Conservation (phyloP, 1,140 invertebrate genomes). For the Eueides isabella region DNA sequence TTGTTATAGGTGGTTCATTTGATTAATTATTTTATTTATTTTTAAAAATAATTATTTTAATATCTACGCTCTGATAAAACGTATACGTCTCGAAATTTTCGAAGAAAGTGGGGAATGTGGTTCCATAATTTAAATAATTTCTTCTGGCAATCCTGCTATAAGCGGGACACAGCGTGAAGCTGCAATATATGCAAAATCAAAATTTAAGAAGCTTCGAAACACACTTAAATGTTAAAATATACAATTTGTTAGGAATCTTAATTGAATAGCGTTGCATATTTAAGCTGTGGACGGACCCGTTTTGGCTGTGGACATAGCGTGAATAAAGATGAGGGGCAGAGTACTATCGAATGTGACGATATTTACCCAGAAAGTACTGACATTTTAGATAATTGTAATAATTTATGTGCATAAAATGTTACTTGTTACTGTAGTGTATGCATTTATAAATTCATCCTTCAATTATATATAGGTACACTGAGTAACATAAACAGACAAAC, state of each 20-base stretch:
- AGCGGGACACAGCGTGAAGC: background rate
- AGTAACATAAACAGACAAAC: too few species aligned
- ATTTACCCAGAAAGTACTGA: background rate
- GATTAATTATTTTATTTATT: too few species aligned
- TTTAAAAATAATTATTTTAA: too few species aligned
- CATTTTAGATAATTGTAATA: background rate
- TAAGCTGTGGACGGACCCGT: background rate
- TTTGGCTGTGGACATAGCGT: conserved; percentile 25
- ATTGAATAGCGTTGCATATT: conserved; percentile 25
- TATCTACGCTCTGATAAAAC: too few species aligned
- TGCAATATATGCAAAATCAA: background rate
- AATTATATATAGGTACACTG: too few species aligned
- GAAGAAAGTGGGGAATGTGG: too few species aligned
- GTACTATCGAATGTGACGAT: conserved; percentile 7
- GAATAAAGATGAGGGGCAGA: conserved; percentile 39
- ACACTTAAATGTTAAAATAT: conserved; percentile 8
- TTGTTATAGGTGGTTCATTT: too few species aligned
- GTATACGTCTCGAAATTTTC: too few species aligned
- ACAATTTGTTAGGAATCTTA: conserved; percentile 8
- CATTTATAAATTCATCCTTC: too few species aligned
- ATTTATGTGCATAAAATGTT: background rate
- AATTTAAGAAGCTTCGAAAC: background rate
- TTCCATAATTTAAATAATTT: too few species aligned
- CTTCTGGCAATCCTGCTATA: too few species aligned
- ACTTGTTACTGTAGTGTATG: too few species aligned